Evolutionary conservation across 2,888 invertebrate genomes (phyloP), one percentile per base, ranked within the genome.

Genomic region (Trachelus stipa): DNA sequence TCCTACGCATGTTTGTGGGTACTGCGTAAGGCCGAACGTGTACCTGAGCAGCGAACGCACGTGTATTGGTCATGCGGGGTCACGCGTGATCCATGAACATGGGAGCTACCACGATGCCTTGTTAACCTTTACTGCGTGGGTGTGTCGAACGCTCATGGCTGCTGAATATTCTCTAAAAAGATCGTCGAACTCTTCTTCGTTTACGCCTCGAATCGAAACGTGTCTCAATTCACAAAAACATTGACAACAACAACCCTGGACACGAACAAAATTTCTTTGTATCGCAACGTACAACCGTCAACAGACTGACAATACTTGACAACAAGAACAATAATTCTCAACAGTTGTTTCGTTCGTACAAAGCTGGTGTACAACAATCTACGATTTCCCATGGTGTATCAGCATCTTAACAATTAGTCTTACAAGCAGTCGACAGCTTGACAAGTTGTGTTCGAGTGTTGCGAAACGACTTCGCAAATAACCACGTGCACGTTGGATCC

Each of bases 11-110:
- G 75, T 33, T 69, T 69, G 37, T 75, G 56, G 68, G 75, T 73
- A 76, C 73, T 69, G 76, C 73, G 76, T 81, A 78, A 75, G 75
- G 71, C 76, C 69, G 69, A 68, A 40, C 34, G 35, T 37, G 69
- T 74, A 68, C 37, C 73, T 35, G 73, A 73, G 68, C 31, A 35
- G 74, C 23, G 56, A 34, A 31, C 69, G 35, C 37, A 73, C 35
- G 68, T 30, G 68, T 69, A 69, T 74, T n/a, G 69, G 31, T 69
- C 30, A 23, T 30, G 69, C 30, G 69, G 69, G 69, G 69, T 69
- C 69, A 69, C 30, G 30, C 69, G 69, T 69, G 69, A 69, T 69
- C 31, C 33, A 69, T 9, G 69, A 69, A 23, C 40, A 40, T 40
- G 40, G 40, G 40, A 40, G 40, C 40, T 40, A 33, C 69, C 33